Base-by-base conservation (phyloP, 2,888 invertebrate species). In the Nowickia ferox region DNA sequence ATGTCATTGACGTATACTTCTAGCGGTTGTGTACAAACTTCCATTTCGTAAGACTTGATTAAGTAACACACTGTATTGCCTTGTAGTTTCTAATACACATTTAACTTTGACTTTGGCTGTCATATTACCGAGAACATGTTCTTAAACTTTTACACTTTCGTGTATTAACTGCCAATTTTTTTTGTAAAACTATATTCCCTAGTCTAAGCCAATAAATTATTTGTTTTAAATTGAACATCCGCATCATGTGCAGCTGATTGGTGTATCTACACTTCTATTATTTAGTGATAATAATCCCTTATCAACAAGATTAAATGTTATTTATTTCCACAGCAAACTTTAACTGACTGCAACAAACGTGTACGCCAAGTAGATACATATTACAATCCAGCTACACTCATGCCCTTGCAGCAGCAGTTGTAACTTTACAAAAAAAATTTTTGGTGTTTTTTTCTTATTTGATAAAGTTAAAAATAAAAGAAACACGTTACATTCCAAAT, bases 221-320 rank as follows among this genome's bases (percentile, higher is more conserved):
- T 13, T 44, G 61, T 61, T 44, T 53, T 30, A 13, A 19, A 65
- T 68, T 30, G 10, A 30, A 11, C 9, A 68, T 59, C 19, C 30
- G 4, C 22, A 51, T 59, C 74, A 74, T 80, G 65, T 74, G 48
- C 17, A 22, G 10, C 30, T 79, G 53, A 65, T 65, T 65, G 48
- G 17, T 57, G 0, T 81, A 59, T 48, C 61, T 15, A 51, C 44
- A 30, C 30, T 13, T 42, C 15, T 66, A 42, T 68, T 81, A 68
- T 61, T 81, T 59, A n/a, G 44, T 53, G 53, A 81, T 75, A 68
- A 68, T 59, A 30, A 53, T 59, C 51, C 15, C 15, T 57, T 51
- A 83, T 72, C 65, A 77, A 66, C 66, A 65, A 44, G 65, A 65
- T 77, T 66, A 65, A 59, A 65, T 77, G 19, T 65, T 59, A 66